Percentiles rank a stretch among this genome's conserved stretches.
Conservation (phyloP, 2,888 invertebrate species). For the Drosophila mimica region DNA sequence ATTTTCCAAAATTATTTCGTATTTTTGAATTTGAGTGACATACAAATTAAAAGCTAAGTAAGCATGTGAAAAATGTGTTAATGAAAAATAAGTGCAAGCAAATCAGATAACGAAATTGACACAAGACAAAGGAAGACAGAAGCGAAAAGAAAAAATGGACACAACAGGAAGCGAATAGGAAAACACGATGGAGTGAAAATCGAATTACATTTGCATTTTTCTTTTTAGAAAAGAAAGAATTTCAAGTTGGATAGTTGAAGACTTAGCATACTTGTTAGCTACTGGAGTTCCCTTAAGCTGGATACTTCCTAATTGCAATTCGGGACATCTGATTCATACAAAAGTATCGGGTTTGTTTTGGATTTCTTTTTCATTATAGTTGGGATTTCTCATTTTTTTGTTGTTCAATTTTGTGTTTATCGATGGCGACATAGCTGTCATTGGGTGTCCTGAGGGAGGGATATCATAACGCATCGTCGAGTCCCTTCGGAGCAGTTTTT, state of each 20-base stretch:
- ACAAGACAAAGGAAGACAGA: not conserved
- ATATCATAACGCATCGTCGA: constrained; percentile 46
- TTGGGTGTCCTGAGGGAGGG: constrained; percentile 1
- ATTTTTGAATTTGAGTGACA: constrained; percentile 4
- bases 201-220: constrained; percentile 32
- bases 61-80: constrained; percentile 20
- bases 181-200: not conserved
- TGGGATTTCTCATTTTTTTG: constrained; percentile 6
- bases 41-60: constrained; percentile 25
- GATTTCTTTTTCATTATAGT: constrained; percentile 21
- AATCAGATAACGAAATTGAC: constrained; percentile 31
- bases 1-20: constrained; percentile 9
- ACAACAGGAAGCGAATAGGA: constrained; percentile 1
- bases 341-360: constrained; percentile 1
- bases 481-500: constrained; percentile 36
- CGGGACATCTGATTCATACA: constrained; percentile 20
- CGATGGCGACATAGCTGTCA: constrained; percentile 13
- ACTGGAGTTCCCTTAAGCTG: constrained; percentile 6
- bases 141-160: not conserved
- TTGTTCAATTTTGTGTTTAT: not conserved
- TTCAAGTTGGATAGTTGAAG: not conserved
- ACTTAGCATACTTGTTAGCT: not conserved
- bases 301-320: not conserved
- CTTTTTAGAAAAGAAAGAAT: not conserved
- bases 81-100: constrained; percentile 37